Percentiles rank a stretch among this genome's conserved stretches.
Evolutionary conservation across 2,113 vertebrate species (phyloP).

Genomic region (Grallaria varia): DNA sequence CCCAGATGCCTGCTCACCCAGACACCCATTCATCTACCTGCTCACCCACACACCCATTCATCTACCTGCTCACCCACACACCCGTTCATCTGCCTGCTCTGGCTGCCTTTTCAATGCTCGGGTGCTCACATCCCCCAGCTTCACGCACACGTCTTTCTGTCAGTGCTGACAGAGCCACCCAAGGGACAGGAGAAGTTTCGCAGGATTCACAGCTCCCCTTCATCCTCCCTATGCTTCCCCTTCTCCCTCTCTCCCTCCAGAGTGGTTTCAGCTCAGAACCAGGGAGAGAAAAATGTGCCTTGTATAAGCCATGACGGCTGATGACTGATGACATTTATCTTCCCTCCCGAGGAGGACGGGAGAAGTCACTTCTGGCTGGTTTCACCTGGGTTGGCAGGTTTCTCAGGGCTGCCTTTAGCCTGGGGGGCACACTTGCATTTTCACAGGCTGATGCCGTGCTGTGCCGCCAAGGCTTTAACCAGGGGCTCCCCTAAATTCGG

Average conservation of each 20-base stretch:
- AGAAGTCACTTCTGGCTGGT: conserved; percentile 43
- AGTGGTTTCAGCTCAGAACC: neutral
- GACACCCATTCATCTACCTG: neutral
- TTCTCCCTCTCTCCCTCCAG: neutral
- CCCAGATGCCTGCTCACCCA: neutral
- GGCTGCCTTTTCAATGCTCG: neutral
- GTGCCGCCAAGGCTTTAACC: neutral
- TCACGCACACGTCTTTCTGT: neutral
- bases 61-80: too few relatives aligned
- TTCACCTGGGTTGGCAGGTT: conserved; percentile 37
- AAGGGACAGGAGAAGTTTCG: neutral
- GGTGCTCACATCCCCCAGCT: neutral
- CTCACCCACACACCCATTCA: too few relatives aligned
- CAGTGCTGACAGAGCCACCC: neutral
- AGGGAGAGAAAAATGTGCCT: conserved; percentile 28
- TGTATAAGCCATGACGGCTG: neutral
- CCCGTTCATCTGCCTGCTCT: neutral
- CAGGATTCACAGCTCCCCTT: neutral
- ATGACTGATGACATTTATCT: conserved; percentile 65
- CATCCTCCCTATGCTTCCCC: neutral
- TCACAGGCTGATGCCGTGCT: fast-evolving
- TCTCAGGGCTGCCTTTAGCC: neutral
- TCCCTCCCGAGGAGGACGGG: neutral
- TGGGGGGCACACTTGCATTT: neutral
- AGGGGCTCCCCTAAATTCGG: neutral